phyloP scores from a whole-genome alignment of 1,140 invertebrate species.

The Pentalonia nigronervosa region DNA sequence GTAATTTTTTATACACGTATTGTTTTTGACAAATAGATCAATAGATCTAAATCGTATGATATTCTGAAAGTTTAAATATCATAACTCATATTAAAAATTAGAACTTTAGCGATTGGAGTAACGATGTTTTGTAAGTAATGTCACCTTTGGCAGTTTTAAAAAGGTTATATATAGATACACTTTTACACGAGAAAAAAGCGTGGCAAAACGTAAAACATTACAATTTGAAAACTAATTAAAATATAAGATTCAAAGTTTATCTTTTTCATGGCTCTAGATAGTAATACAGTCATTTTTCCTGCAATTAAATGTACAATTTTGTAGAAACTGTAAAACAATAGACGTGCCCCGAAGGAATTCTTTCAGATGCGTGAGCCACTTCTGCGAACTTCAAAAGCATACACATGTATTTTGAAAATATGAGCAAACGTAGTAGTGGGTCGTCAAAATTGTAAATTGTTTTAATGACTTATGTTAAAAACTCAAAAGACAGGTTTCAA shows the following conservation, averaged over 20 bases:
- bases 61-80: too few species aligned
- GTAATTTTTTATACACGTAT: too few species aligned
- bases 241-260: background rate
- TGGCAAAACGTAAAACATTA: background rate
- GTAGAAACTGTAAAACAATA: background rate
- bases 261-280: background rate
- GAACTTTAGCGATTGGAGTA: background rate
- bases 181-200: background rate
- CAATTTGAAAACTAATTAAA: background rate
- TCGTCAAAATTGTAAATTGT: background rate
- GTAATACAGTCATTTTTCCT: background rate
- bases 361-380: background rate
- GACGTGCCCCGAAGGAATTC: background rate
- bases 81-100: background rate
- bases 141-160: background rate
- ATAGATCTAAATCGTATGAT: too few species aligned
- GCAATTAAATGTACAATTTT: constrained; percentile 2
- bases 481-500: background rate
- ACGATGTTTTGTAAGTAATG: background rate
- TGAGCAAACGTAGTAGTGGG: too few species aligned
- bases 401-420: background rate
- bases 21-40: too few species aligned
- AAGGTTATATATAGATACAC: background rate
- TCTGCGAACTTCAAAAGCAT: background rate
- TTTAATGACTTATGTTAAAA: background rate